Base-by-base conservation (phyloP, 2,113 vertebrate species). In the Pteropus alecto region DNA sequence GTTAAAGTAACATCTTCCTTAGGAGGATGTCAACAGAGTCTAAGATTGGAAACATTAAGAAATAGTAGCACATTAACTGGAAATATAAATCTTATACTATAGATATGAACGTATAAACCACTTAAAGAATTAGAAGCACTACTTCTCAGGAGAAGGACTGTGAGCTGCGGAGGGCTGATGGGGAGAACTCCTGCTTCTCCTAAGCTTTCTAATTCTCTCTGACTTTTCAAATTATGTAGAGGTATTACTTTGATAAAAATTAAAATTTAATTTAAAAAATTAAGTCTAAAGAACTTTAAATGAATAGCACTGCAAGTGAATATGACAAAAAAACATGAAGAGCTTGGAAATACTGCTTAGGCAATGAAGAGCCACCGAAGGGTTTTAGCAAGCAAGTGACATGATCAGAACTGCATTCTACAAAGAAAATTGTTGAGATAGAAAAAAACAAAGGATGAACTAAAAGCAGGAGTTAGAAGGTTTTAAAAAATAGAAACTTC, bases 11-110 rank as follows among this genome's bases (percentile, higher is more conserved):
- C 78, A 67, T 78, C 65, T 77, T 85, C 67, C 70, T 65, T n/a
- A 15, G 48, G 79, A 96, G 90, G 84, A 87, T 87, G 68, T 65
- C 38, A 11, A 74, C 67, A 61, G 71, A 28, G 24, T 28, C 19
- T 22, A 90, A 95, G 79, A 73, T 3, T 8, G 41, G 86, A 96
- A 61, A 89, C 65, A 76, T n/a, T 63, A 77, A 76, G n/a, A 90
- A 58, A 79, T 0, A 30, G 43, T 81, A 87, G 51, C 30, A 14
- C 5, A 26, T n/a, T 60, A 19, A 74, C 78, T 8, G 46, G 71
- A 76, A 81, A 78, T 63, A 33, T 1, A 87, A 63, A 58, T 35
- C 33, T 0, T 67, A 15, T 12, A 71, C n/a, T 46, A 30, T 2
- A 26, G 82, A 94, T 56, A 24, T 0, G 21, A 14, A 48, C 85